Conservation (phyloP, 1,140 invertebrate species). For the Parapsyche elsis region DNA sequence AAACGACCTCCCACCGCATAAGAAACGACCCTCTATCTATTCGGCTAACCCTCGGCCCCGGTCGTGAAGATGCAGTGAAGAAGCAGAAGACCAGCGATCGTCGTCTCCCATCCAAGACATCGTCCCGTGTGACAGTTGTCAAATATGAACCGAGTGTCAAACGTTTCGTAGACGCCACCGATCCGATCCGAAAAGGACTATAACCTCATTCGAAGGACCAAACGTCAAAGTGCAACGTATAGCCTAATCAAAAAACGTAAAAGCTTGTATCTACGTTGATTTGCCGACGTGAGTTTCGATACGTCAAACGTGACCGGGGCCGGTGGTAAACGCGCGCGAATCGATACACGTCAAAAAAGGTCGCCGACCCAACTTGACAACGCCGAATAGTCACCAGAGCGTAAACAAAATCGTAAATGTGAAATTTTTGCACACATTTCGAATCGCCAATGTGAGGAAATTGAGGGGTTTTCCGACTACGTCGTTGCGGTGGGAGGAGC, state of each 20-base stretch:
- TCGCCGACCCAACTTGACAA: constrained; percentile 41
- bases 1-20: background rate
- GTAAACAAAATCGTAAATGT: background rate
- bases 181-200: background rate
- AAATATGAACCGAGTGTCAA: background rate
- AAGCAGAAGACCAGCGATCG: background rate
- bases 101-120: background rate
- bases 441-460: too few species aligned
- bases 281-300: background rate
- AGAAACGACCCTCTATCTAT: background rate
- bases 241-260: background rate
- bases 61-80: background rate
- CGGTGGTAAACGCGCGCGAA: background rate
- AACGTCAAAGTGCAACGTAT: background rate
- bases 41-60: background rate
- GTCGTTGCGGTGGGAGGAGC: background rate
- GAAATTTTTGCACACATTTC: background rate
- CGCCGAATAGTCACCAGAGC: background rate
- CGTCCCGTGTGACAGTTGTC: background rate
- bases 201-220: background rate
- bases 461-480: too few species aligned
- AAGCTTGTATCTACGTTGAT: too few species aligned
- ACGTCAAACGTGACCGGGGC: constrained; percentile 2
- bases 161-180: background rate
- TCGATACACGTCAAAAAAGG: constrained; percentile 19